Evolutionary conservation across 2,113 vertebrate genomes (phyloP).

Genomic region (Petromus typicus): DNA sequence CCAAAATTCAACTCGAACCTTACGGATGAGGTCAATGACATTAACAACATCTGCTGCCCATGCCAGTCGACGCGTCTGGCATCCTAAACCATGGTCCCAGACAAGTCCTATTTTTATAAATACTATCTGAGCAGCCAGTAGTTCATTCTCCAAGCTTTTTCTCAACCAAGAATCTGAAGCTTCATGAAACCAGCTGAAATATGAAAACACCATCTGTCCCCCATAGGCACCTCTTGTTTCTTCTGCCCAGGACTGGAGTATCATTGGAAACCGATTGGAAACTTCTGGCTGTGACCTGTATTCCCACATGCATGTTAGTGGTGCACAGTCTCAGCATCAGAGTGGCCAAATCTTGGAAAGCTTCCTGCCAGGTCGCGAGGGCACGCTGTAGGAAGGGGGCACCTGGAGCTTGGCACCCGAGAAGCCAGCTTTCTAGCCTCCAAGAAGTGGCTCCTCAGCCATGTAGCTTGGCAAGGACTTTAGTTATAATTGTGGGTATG

Average conservation of each 20-base stretch:
- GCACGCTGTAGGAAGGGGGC: background rate
- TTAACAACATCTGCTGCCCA: background rate
- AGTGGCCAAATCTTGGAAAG: background rate
- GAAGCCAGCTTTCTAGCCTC: background rate
- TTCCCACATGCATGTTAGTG: background rate
- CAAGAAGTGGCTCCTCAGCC: background rate
- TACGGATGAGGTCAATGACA: background rate
- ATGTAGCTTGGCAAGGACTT: background rate
- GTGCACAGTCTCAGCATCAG: background rate
- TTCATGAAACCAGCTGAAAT: background rate
- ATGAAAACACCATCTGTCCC: background rate
- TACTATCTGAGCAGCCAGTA: background rate
- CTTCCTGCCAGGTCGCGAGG: background rate
- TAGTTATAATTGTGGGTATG: background rate
- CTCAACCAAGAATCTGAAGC: slow-evolving; percentile 20
- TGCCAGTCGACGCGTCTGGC: background rate
- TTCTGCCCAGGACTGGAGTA: background rate
- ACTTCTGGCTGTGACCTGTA: background rate
- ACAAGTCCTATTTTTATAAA: background rate
- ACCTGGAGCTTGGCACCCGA: background rate
- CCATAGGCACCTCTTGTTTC: background rate
- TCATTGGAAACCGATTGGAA: background rate
- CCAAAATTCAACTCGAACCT: slow-evolving; percentile 42
- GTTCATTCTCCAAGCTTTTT: background rate
- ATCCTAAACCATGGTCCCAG: background rate